Percentiles rank a stretch among this genome's conserved stretches.
Conservation (phyloP, 2,113 vertebrate species). For the Leucopternis melanops region DNA sequence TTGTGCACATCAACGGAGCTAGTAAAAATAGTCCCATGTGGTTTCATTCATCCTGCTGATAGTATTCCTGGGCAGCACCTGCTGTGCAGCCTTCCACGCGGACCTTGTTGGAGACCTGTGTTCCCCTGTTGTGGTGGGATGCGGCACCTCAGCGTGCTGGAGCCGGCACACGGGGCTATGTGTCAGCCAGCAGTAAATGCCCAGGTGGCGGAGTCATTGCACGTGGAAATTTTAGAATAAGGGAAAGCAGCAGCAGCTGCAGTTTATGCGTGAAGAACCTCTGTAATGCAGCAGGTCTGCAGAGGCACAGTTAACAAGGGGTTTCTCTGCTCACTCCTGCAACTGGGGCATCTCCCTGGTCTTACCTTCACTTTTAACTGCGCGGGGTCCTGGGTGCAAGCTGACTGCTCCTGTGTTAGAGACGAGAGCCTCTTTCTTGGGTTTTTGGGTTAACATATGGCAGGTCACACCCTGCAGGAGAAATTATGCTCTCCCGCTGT, state of each 20-base stretch:
- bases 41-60: too few species aligned
- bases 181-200: neutral
- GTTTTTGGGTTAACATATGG: neutral
- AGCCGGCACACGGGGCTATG: neutral
- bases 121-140: neutral
- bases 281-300: rapidly evolving
- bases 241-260: neutral
- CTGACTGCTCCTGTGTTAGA: neutral
- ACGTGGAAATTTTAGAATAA: neutral
- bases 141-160: neutral
- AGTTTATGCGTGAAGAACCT: neutral
- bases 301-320: neutral
- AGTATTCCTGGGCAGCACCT: neutral
- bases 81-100: neutral
- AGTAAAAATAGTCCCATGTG: neutral
- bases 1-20: neutral
- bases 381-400: neutral
- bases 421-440: neutral
- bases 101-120: neutral
- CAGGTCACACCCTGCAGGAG: neutral
- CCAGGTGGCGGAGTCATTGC: neutral
- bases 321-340: too few species aligned
- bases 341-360: neutral
- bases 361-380: neutral
- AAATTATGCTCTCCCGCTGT: neutral